phyloP scores from a whole-genome alignment of 2,797 vertebrate species.

The Pangasius djambal region DNA sequence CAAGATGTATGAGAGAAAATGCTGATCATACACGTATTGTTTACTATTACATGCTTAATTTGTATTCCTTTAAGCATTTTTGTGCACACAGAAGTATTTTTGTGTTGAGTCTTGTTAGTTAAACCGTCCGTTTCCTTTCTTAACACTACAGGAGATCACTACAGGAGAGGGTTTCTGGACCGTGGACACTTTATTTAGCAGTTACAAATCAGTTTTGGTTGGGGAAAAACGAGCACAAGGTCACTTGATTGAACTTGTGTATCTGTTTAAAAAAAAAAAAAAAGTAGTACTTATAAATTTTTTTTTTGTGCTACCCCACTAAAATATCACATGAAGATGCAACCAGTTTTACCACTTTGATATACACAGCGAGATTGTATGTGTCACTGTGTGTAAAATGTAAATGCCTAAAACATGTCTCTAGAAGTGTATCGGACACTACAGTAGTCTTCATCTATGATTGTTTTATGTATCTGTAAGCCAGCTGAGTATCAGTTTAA shows the following conservation, averaged over 20 bases:
- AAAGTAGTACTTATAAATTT: slow-evolving; percentile 7
- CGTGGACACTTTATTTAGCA: slow-evolving; percentile 33
- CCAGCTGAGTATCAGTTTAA: slow-evolving; percentile 34
- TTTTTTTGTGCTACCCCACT: slow-evolving; percentile 17
- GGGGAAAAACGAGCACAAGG: background rate
- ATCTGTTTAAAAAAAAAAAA: background rate
- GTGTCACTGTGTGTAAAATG: slow-evolving; percentile 44
- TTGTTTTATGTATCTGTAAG: slow-evolving; percentile 47
- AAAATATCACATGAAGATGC: slow-evolving; percentile 7
- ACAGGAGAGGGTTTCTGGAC: slow-evolving; percentile 20
- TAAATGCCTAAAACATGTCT: slow-evolving; percentile 42
- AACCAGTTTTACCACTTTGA: slow-evolving; percentile 28
- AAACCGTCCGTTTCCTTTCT: slow-evolving; percentile 13
- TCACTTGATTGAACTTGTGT: slow-evolving; percentile 12
- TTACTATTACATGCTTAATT: slow-evolving; percentile 73
- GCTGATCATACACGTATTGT: slow-evolving; percentile 48
- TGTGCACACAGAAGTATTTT: slow-evolving; percentile 58
- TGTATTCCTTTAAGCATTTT: slow-evolving; percentile 56
- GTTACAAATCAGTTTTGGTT: slow-evolving; percentile 2
- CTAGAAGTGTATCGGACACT: slow-evolving; percentile 45
- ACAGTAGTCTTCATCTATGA: slow-evolving; percentile 38
- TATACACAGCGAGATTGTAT: slow-evolving; percentile 32
- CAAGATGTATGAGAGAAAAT: slow-evolving; percentile 42
- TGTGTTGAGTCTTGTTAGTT: slow-evolving; percentile 48
- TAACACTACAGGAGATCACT: slow-evolving; percentile 18